phyloP scores from a whole-genome alignment of 2,888 invertebrate species.

The Aleiodes alternator region DNA sequence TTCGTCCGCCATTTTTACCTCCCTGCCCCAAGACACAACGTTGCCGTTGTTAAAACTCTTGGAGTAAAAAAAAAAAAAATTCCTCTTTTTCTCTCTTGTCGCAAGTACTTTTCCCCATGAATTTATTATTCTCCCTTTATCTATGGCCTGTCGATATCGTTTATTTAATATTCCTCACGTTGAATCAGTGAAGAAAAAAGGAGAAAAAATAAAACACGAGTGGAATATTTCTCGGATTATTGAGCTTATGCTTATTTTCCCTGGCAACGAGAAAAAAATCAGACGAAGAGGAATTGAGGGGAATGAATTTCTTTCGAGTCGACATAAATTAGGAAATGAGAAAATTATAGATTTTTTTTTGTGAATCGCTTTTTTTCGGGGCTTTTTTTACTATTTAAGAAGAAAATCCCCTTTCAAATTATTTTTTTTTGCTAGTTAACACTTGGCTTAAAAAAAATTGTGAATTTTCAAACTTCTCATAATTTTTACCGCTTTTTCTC shows the following conservation, averaged over 20 bases:
- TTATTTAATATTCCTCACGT: conserved; percentile 20
- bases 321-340: too few relatives aligned
- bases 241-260: not conserved
- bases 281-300: too few relatives aligned
- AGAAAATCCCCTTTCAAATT: too few relatives aligned
- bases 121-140: conserved; percentile 54
- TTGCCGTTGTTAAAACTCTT: conserved; percentile 43
- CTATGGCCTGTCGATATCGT: not conserved
- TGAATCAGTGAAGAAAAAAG: too few relatives aligned
- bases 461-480: not conserved
- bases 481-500: not conserved
- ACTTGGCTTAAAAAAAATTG: not conserved
- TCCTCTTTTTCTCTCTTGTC: not conserved
- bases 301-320: too few relatives aligned
- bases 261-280: too few relatives aligned
- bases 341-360: too few relatives aligned
- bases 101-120: not conserved
- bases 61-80: not conserved
- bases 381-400: too few relatives aligned
- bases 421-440: too few relatives aligned
- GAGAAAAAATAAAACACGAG: conserved; percentile 1
- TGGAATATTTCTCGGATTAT: not conserved
- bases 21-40: conserved; percentile 55
- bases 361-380: too few relatives aligned
- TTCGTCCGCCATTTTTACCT: conserved; percentile 46